Percentiles rank a stretch among this genome's conserved stretches.
Evolutionary conservation across 2,113 vertebrate species (phyloP).

Genomic region (Anoura caudifer): DNA sequence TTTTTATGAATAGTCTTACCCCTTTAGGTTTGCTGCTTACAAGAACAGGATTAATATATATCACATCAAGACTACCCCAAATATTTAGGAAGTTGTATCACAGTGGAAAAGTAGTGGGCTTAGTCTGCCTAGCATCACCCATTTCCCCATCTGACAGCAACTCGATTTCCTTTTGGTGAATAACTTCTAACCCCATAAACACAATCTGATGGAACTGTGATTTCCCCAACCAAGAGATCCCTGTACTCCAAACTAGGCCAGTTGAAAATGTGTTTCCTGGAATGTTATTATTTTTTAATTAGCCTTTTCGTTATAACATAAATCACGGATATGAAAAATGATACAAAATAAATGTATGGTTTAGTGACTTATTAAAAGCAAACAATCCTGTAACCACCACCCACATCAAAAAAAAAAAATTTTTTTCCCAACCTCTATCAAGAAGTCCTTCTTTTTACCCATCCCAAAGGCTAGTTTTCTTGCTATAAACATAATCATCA

Average conservation of each 20-base stretch:
- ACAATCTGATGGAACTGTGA: not conserved
- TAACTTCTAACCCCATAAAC: not conserved
- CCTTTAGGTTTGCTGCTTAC: not conserved
- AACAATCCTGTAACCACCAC: not conserved
- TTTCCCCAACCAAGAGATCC: not conserved
- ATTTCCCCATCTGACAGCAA: not conserved
- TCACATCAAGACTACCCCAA: not conserved
- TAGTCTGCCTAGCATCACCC: not conserved
- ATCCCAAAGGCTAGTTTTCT: not conserved
- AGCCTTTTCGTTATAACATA: not conserved
- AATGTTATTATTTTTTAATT: not conserved
- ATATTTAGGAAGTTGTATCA: not conserved
- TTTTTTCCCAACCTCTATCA: not conserved
- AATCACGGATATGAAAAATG: not conserved
- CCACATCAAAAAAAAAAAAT: not conserved
- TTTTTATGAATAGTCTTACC: not conserved
- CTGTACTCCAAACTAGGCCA: not conserved
- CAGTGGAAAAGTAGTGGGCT: not conserved
- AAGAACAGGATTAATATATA: not conserved
- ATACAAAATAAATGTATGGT: not conserved
- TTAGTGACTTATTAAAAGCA: not conserved
- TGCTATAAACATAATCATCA: not conserved
- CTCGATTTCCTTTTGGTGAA: not conserved
- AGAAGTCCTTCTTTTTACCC: not conserved
- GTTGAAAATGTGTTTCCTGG: not conserved